Evolutionary conservation across 2,113 vertebrate genomes (phyloP), one percentile per base, ranked within the genome.

Genomic region (Menura novaehollandiae): DNA sequence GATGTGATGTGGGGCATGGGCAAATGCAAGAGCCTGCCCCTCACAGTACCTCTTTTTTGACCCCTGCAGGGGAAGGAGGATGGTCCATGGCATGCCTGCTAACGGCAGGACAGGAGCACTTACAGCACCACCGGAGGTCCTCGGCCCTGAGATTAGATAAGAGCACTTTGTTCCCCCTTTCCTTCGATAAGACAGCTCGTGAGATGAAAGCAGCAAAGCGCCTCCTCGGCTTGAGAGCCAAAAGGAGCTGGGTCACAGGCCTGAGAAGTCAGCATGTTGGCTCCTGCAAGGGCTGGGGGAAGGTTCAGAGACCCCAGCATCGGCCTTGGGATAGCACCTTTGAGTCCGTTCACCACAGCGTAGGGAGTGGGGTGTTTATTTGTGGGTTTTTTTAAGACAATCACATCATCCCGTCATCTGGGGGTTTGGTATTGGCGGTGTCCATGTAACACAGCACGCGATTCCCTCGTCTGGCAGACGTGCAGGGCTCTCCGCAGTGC

Each of bases 111-210:
- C 75, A 93, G 85, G 51, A 32, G 46, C 63, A 39, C 62, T 15
- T 55, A 62, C 23, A 1, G 67, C 92, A 80, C 46, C 0, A 5
- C 83, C 0, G 15, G 43, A 94, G 52, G 69, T 58, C 68, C 83
- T 91, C 51, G 11, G 94, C 64, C 75, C 93, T 93, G 89, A 93
- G 95, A 85, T 58, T 20, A 91, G 80, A 53, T 81, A 95, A 95
- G 76, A 92, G 69, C 72, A 69, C 82, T 95, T 95, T 0, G 7
- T 76, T 51, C 37, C 44, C 80, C 44, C 6, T 11, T 62, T 87
- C 44, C 67, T 66, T 80, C 0, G 3, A 26, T 75, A 95, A 86
- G 53, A 51, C 91, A 94, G 66, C 14, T 2, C 0, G 23, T 37
- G 74, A 91, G 74, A 72, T 13, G 27, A 82, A 41, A 87, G 78